Percentiles rank a stretch among this genome's conserved stretches.
Evolutionary conservation across 2,113 vertebrate genomes (phyloP).

Genomic region (Arothron firmamentum): DNA sequence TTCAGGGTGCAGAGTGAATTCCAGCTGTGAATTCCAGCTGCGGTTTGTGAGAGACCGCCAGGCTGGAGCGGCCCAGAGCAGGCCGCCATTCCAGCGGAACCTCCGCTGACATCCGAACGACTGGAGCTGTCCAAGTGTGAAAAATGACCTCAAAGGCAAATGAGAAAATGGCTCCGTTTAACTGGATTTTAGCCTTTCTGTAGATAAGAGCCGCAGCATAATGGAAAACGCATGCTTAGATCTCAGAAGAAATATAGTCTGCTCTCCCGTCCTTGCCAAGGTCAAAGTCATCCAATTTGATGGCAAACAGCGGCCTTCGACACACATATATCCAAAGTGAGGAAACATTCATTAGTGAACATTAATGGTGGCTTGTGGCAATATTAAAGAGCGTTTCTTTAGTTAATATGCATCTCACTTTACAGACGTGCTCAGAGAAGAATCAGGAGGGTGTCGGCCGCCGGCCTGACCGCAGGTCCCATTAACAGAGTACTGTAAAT

Average conservation of each 20-base stretch:
- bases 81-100: constrained; percentile 57
- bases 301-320: constrained; percentile 44
- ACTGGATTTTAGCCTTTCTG: constrained; percentile 73
- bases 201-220: constrained; percentile 71
- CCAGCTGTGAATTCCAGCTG: constrained; percentile 37
- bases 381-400: constrained; percentile 51
- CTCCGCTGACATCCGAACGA: constrained; percentile 54
- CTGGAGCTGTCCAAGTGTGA: constrained; percentile 67
- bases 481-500: constrained; percentile 22
- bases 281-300: constrained; percentile 59
- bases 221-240: constrained; percentile 64
- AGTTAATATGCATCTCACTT: constrained; percentile 40
- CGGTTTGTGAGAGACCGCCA: constrained; percentile 29
- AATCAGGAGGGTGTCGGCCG: constrained; percentile 15
- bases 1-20: constrained; percentile 31
- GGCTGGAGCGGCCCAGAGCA: constrained; percentile 38
- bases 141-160: constrained; percentile 72
- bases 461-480: constrained; percentile 25
- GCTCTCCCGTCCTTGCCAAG: constrained; percentile 62
- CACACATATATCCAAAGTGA: constrained; percentile 25
- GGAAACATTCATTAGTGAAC: constrained; percentile 27
- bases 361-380: constrained; percentile 63
- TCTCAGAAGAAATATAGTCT: constrained; percentile 54
- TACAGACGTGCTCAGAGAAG: constrained; percentile 29
- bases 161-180: constrained; percentile 74